phyloP scores from a whole-genome alignment of 64 coral and sea anemone genomes.

The Actinia tenebrosa region DNA sequence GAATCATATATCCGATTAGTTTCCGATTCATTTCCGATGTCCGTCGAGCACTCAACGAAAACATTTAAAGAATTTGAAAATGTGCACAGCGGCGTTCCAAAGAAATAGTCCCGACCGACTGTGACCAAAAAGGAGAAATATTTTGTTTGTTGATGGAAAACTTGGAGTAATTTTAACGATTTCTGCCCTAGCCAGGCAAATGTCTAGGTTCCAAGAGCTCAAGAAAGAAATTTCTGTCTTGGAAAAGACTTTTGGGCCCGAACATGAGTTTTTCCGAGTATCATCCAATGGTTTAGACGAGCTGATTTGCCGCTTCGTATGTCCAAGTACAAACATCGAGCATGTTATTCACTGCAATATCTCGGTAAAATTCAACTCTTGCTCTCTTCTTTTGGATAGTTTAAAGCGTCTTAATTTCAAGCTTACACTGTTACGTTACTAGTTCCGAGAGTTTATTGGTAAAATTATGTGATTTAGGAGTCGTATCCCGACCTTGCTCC shows the following conservation, averaged over 20 bases:
- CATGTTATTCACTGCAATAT: slow-evolving; percentile 99
- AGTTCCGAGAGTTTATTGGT: background rate
- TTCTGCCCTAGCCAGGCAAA: slow-evolving; percentile 76
- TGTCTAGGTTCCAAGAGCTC: slow-evolving; percentile 99
- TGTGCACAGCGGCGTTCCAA: slow-evolving; percentile 12
- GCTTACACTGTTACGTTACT: background rate
- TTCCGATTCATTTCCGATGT: background rate
- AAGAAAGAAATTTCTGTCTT: slow-evolving; percentile 96
- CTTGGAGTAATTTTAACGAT: background rate
- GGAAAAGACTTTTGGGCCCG: slow-evolving; percentile 80
- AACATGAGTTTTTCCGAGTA: slow-evolving; percentile 86
- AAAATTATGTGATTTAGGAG: slow-evolving; percentile 64
- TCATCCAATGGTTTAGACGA: slow-evolving; percentile 97
- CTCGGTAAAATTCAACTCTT: slow-evolving; percentile 54
- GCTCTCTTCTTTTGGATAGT: background rate
- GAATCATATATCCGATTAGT: background rate
- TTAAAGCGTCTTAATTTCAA: background rate
- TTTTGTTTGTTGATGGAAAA: slow-evolving; percentile 17
- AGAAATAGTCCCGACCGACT: background rate
- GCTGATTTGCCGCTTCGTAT: slow-evolving; percentile 81
- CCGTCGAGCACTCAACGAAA: background rate
- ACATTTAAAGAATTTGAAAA: slow-evolving; percentile 1
- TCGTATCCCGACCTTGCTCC: slow-evolving; percentile 80
- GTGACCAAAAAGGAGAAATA: background rate
- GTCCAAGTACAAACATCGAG: slow-evolving; percentile 51